Evolutionary conservation across 2,797 vertebrate genomes (phyloP), one percentile per base, ranked within the genome.

Genomic region (Silurus lanzhouensis): DNA sequence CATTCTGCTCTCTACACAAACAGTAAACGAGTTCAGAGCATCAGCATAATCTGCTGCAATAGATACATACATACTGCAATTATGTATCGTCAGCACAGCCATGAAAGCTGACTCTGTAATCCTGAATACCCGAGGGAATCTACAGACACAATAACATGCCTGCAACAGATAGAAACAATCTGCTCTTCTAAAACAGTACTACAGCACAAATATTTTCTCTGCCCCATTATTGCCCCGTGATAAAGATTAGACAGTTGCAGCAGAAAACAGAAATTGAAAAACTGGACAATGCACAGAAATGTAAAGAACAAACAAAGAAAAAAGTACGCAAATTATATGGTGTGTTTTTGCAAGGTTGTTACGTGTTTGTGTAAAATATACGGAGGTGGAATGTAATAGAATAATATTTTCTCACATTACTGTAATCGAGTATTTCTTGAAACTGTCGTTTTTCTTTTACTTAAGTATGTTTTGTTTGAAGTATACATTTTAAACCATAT

Each of bases 21-120:
- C 72, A 83, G 27, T 66, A 46, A 82, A 76, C 25, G 22, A 77
- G 55, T 17, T 60, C 19, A 70, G 66, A 79, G 31, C 22, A 20
- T 76, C 80, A 82, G 79, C 67, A n/a, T 31, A 60, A 70, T 83
- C 64, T 71, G 81, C 25, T 72, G 70, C 66, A 77, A 70, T 61
- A 85, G 27, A 75, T 76, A 70, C 44, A 66, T 48, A 70, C 52
- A 48, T 22, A 31, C 44, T 71, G 19, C 64, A 71, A 63, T 52
- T 64, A 82, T 71, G 81, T 55, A 46, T 9, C 22, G 66, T 83
- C 81, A 83, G 81, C 85, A 86, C 15, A 31, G 55, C 27, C 20
- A 9, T 72, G 57, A 61, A 66, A 55, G 60, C 82, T 63, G 81
- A 83, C 58, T 44, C 13, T 57, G 71, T 38, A 66, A 81, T 55